Evolutionary conservation across 2,113 vertebrate species (phyloP), one percentile per base, ranked within the genome.

Genomic region (Ia io): DNA sequence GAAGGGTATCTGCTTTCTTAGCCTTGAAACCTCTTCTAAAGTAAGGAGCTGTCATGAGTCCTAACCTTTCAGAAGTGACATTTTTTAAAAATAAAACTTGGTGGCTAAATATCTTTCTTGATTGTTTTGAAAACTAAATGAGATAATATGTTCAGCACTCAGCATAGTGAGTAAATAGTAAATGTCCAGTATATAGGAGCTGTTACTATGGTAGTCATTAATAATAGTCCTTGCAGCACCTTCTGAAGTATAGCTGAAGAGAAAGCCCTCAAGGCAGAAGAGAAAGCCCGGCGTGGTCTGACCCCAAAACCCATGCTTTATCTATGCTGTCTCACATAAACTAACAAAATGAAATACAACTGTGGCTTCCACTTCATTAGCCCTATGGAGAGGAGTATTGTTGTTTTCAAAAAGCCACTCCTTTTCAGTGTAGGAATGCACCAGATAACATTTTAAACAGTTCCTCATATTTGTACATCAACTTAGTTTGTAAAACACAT

Each of bases 1-100:
- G 74, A 93, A 96, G 44, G 74, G 56, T 84, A 14, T 92, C 78
- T 11, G 40, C 69, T 95, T 96, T 97, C 92, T 97, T 91, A 87
- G n/a, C 76, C 76, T 87, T 91, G 91, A 95, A 96, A 77, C 49
- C 5, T 73, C 63, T 94, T 42, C 23, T 92, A 74, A 84, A 28
- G 5, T 44, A 90, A 49, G 56, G 53, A 95, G 22, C 17, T 85
- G 1, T 94, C 56, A 1, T 88, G 80, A 92, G 82, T 79, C 78
- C 63, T 84, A 78, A 85, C 32, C 59, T 59, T 32, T 92, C 49
- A 79, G 28, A 86, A 51, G 10, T 85, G 95, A 61, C 30, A 83
- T 84, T 91, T 90, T 47, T 84, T 47, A 42, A 87, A 87, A 91
- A 69, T 84, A 87, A 94, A 97, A 90, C 47, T 70, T 78, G 35